Percentiles rank a stretch among this genome's conserved stretches.
These are phyloP conservation scores for Phengaris alcon DNA, from an alignment of 2,888 invertebrate species.

Conservation along the genomic window DNA sequence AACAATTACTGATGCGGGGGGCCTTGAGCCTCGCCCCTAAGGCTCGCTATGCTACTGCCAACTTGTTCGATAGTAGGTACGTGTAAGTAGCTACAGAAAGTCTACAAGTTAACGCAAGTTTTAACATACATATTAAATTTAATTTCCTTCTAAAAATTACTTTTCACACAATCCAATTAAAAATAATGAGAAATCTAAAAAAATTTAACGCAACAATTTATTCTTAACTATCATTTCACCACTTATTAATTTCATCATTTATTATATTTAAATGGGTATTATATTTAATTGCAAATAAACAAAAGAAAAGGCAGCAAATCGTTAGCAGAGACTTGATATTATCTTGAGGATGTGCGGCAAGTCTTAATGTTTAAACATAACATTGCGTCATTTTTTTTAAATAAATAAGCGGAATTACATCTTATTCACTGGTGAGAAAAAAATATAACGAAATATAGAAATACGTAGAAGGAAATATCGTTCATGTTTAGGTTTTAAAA, in stretches of 20 bases:
- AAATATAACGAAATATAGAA: background rate
- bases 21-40: too few species aligned
- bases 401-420: background rate
- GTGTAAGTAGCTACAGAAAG: background rate
- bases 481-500: too few species aligned
- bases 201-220: background rate
- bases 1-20: too few species aligned
- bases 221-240: slow-evolving; percentile 2
- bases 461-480: too few species aligned
- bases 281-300: slow-evolving; percentile 2
- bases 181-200: background rate
- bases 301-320: slow-evolving; percentile 4
- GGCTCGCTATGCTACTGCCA: too few species aligned
- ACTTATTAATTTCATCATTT: too few species aligned
- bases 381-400: background rate
- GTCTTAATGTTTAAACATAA: background rate
- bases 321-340: background rate
- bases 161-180: background rate
- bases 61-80: background rate
- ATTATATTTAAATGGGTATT: background rate
- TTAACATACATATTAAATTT: background rate
- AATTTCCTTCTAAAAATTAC: background rate
- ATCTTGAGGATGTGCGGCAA: background rate
- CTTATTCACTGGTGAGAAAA: background rate
- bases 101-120: background rate